phyloP scores from a whole-genome alignment of 92 coral and sea anemone species.

The Parazoanthus darwini region DNA sequence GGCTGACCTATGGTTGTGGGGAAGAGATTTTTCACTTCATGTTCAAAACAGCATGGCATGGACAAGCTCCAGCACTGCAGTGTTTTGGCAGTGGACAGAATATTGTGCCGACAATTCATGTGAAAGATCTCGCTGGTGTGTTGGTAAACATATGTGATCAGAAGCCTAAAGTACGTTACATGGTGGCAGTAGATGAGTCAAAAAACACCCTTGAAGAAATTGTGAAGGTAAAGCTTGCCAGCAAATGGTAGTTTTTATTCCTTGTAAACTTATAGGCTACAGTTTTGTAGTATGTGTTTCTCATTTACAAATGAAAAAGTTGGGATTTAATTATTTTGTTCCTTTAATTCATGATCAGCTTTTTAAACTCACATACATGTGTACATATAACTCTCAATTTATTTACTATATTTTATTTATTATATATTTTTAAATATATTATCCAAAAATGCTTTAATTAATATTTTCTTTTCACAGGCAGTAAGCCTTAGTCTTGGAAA shows the following conservation, averaged over 20 bases:
- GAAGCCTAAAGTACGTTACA: constrained; percentile 92
- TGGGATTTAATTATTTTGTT: neutral
- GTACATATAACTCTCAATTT: neutral
- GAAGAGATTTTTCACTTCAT: constrained; percentile 98
- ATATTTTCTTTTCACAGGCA: constrained; percentile 49
- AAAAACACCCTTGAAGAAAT: constrained; percentile 98
- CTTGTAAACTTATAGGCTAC: too few relatives aligned
- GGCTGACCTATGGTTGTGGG: constrained; percentile 91
- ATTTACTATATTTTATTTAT: too few relatives aligned
- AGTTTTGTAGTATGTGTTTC: neutral
- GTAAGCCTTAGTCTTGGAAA: constrained; percentile 86
- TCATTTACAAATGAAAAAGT: neutral
- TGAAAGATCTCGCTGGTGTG: constrained; percentile 86
- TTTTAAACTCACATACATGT: too few relatives aligned
- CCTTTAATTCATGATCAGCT: neutral
- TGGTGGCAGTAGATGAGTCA: constrained; percentile 96
- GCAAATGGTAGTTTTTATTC: neutral
- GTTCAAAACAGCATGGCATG: constrained; percentile 99
- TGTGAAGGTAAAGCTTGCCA: constrained; percentile 71
- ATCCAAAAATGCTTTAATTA: too few relatives aligned
- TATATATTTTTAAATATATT: neutral
- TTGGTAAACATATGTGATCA: constrained; percentile 91
- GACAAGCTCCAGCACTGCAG: constrained; percentile 94
- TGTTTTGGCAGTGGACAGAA: constrained; percentile 97
- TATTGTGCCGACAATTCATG: constrained; percentile 91